Conservation (phyloP, 2,113 vertebrate genomes). For the Sinocyclocheilus rhinocerous region DNA sequence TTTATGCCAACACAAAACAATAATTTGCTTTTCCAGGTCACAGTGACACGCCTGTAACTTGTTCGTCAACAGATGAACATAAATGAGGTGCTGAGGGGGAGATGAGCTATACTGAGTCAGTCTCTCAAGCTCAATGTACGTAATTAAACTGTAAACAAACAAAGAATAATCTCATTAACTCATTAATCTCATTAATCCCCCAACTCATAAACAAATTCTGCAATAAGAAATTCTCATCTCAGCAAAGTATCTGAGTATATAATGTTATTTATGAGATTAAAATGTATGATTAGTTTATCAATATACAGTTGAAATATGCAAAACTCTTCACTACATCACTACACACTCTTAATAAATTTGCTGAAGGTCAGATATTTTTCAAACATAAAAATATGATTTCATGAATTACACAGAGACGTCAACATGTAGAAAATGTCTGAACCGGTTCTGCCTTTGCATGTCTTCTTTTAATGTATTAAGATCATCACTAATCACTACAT, state of each 20-base stretch:
- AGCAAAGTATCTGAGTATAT: not conserved
- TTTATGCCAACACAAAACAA: conserved; percentile 26
- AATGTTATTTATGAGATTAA: not conserved
- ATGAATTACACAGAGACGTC: no score
- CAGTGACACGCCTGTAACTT: not conserved
- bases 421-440: no score
- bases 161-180: not conserved
- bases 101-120: not conserved
- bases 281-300: not conserved
- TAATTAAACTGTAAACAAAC: not conserved
- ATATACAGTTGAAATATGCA: no score
- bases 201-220: not conserved
- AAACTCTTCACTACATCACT: not conserved
- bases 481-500: no score
- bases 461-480: no score
- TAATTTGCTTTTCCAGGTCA: conserved; percentile 25
- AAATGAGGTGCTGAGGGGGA: not conserved
- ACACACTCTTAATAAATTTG: no score
- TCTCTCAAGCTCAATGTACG: not conserved
- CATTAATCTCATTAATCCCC: not conserved
- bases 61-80: not conserved
- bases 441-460: no score
- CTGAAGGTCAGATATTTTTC: no score
- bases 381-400: no score
- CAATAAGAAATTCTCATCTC: not conserved